A percentile compares a stretch with the other conserved stretches of the same genome.
phyloP scores from a whole-genome alignment of 2,797 vertebrate genomes.

The Sebastes baramenuke region DNA sequence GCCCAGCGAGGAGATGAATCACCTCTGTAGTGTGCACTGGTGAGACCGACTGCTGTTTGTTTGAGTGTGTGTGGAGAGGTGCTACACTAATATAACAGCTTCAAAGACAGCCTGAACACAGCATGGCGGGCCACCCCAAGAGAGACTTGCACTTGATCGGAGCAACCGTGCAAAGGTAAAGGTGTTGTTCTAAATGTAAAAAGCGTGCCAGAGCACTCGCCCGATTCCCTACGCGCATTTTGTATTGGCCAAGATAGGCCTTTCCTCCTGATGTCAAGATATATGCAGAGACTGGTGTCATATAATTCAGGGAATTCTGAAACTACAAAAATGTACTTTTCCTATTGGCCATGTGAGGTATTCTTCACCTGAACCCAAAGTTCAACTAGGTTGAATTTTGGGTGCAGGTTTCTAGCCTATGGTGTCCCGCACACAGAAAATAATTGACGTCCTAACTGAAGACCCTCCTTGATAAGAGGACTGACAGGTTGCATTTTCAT shows the following conservation, averaged over 20 bases:
- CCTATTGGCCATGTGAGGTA: background rate
- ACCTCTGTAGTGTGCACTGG: background rate
- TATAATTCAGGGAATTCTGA: background rate
- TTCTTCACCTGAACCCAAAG: background rate
- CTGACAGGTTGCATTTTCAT: background rate
- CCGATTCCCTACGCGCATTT: no score
- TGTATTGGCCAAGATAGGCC: background rate
- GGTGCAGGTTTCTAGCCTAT: background rate
- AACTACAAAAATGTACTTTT: no score
- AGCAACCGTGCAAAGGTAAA: background rate
- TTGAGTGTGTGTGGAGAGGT: slow-evolving; percentile 25
- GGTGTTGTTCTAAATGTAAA: background rate
- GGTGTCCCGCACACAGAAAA: background rate
- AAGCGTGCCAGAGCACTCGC: no score
- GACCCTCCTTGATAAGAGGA: background rate
- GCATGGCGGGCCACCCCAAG: background rate
- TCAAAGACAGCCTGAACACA: slow-evolving; percentile 39
- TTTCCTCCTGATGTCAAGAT: background rate
- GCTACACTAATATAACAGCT: slow-evolving; percentile 14
- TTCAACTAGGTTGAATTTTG: background rate
- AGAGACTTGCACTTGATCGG: background rate
- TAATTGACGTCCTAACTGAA: background rate
- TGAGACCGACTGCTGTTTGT: slow-evolving; percentile 55
- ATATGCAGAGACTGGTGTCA: background rate
- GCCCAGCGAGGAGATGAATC: slow-evolving; percentile 37